Evolutionary conservation across 2,113 vertebrate genomes (phyloP).

Genomic region (Ceuthmochares aereus): DNA sequence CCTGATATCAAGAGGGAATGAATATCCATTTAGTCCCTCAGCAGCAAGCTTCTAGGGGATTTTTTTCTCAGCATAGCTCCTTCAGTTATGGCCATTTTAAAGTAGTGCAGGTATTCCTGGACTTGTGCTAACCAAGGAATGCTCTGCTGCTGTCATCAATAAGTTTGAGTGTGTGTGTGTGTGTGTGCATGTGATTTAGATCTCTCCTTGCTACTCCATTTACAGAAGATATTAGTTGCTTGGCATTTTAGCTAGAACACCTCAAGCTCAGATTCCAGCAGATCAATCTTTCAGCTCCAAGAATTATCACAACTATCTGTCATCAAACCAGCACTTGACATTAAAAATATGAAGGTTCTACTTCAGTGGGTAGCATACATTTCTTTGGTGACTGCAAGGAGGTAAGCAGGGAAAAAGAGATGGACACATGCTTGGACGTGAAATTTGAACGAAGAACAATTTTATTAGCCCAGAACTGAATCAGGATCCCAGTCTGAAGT

Average conservation of each 20-base stretch:
- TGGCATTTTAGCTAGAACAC: neutral
- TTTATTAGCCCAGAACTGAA: neutral
- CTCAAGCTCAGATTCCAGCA: neutral
- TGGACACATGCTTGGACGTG: neutral
- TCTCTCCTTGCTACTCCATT: neutral
- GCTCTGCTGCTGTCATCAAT: neutral
- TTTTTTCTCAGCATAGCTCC: neutral
- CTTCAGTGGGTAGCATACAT: neutral
- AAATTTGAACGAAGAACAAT: neutral
- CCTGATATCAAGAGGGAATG: neutral
- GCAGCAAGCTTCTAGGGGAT: neutral
- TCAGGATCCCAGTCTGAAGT: neutral
- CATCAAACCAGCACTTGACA: neutral
- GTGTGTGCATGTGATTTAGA: neutral
- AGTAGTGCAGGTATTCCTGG: neutral
- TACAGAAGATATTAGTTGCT: rapidly evolving
- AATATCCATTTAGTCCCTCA: neutral
- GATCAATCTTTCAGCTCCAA: neutral
- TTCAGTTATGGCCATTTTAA: neutral
- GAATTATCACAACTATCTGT: neutral
- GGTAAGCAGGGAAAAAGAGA: neutral
- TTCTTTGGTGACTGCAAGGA: neutral
- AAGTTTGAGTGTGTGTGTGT: too few relatives aligned
- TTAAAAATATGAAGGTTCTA: neutral
- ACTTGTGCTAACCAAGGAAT: neutral